These are phyloP conservation scores for Sparidentex hasta DNA, from an alignment of 2,797 vertebrate genomes.

Conservation along the genomic window DNA sequence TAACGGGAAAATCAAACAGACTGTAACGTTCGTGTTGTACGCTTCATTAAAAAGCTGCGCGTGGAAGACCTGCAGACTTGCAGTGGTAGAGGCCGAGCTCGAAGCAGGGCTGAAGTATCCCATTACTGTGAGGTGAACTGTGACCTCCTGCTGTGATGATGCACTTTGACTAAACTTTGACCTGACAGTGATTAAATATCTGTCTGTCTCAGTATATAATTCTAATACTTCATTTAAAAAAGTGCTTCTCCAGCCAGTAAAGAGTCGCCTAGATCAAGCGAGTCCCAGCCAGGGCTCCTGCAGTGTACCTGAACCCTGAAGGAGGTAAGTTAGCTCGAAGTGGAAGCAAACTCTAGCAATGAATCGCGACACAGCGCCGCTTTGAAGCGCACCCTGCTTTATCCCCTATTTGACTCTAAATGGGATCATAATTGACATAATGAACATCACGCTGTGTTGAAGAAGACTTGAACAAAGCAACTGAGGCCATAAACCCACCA, in stretches of 20 bases:
- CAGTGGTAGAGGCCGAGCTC: not conserved
- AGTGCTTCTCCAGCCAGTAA: not conserved
- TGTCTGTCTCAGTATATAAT: not conserved
- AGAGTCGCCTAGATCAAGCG: not conserved
- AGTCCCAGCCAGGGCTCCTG: not conserved
- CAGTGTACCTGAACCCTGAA: not conserved
- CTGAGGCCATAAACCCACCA: no score
- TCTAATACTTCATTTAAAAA: not conserved
- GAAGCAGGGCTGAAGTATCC: not conserved
- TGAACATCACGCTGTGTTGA: no score
- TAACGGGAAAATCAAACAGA: not conserved
- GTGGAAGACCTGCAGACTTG: not conserved
- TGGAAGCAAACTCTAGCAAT: no score
- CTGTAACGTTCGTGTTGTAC: not conserved
- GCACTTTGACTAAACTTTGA: not conserved
- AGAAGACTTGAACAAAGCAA: no score
- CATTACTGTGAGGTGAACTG: not conserved
- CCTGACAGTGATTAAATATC: not conserved
- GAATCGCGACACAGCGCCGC: no score
- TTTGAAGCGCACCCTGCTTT: no score
- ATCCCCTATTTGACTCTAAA: no score
- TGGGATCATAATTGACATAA: no score
- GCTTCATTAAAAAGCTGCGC: not conserved
- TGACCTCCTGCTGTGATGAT: conserved; percentile 9
- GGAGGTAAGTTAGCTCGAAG: not conserved